Evolutionary conservation across 2,113 vertebrate species (phyloP).

Genomic region (Cacatua alba): DNA sequence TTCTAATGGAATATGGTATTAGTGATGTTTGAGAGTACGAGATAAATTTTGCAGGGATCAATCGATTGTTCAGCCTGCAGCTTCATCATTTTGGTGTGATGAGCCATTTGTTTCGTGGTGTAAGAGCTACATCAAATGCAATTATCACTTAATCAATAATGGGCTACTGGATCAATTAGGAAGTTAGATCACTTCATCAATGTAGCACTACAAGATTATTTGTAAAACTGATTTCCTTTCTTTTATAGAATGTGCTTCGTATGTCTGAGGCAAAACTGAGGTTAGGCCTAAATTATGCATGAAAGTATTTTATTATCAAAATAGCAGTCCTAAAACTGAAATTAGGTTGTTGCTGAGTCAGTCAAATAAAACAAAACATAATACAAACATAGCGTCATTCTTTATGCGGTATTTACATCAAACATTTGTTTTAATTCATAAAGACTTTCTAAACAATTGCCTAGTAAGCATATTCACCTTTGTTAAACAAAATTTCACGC

Average conservation of each 20-base stretch:
- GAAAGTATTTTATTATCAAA: conserved; percentile 11
- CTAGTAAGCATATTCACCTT: background rate
- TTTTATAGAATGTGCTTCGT: background rate
- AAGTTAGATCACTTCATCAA: conserved; percentile 41
- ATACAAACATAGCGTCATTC: background rate
- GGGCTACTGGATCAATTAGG: conserved; percentile 35
- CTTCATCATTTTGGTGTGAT: conserved; percentile 25
- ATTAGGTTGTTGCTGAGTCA: background rate
- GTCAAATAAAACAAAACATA: background rate
- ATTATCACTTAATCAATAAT: conserved; percentile 54
- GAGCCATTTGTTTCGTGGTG: background rate
- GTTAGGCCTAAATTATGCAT: background rate
- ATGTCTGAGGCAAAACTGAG: background rate
- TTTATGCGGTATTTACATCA: background rate
- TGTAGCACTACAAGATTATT: conserved; percentile 17
- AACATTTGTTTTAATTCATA: background rate
- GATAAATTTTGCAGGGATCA: background rate
- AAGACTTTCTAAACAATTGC: background rate
- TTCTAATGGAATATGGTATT: background rate
- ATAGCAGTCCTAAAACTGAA: background rate
- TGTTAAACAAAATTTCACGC: background rate
- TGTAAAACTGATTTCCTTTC: conserved; percentile 10
- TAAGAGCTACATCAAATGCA: conserved; percentile 17
- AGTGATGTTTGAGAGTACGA: background rate
- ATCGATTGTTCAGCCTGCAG: background rate